Percentiles rank a stretch among this genome's conserved stretches.
These are phyloP conservation scores for Dexiosoma caninum DNA, from an alignment of 2,888 invertebrate species.

Conservation along the genomic window DNA sequence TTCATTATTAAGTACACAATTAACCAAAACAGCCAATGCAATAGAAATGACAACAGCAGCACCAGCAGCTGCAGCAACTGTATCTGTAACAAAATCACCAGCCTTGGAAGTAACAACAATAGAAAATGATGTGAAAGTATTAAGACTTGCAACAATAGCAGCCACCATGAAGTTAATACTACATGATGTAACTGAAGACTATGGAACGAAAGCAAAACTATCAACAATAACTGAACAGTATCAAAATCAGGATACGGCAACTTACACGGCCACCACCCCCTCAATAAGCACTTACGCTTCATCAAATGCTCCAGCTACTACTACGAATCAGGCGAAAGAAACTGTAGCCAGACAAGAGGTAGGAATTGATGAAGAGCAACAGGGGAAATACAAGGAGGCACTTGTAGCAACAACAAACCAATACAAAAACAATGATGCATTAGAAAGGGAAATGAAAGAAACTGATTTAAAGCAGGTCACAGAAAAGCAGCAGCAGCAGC, in stretches of 20 bases:
- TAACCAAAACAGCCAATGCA: conserved; percentile 26
- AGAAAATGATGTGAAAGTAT: conserved; percentile 63
- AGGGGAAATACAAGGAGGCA: conserved; percentile 5
- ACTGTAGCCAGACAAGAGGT: not conserved
- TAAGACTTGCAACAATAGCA: conserved; percentile 35
- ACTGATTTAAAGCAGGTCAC: conserved; percentile 40
- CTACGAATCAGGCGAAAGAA: conserved; percentile 47
- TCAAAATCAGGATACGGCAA: not conserved
- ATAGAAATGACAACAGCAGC: not conserved
- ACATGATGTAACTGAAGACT: not conserved
- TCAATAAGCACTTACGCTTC: conserved; percentile 57
- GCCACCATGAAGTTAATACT: conserved; percentile 18
- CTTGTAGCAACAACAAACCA: not conserved
- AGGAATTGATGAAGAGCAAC: not conserved
- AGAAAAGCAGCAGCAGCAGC: conserved; percentile 45
- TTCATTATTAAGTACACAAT: conserved; percentile 6
- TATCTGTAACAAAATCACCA: not conserved
- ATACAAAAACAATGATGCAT: conserved; percentile 40
- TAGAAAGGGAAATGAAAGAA: conserved; percentile 31
- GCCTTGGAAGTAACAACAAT: not conserved
- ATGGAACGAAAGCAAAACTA: not conserved
- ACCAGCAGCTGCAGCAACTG: not conserved
- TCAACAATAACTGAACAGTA: not conserved
- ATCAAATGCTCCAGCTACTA: conserved; percentile 63
- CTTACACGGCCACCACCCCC: conserved; percentile 37